Evolutionary conservation across 2,888 invertebrate species (phyloP).

Genomic region (Salticus scenicus): DNA sequence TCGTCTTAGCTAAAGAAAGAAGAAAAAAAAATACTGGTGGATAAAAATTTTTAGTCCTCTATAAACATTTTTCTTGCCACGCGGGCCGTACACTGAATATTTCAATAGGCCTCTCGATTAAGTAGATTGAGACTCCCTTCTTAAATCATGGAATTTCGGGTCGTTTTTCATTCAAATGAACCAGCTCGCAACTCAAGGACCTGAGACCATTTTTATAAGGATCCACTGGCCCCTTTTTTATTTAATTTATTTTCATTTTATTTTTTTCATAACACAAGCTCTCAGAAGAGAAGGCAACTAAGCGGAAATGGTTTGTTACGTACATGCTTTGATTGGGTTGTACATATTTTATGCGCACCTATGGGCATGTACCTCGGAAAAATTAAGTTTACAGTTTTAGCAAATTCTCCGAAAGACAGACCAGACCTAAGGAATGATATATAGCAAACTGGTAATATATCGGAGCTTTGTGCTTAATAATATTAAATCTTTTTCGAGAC

Average conservation of each 20-base stretch:
- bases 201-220: constrained; percentile 18
- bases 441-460: not conserved
- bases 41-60: constrained; percentile 17
- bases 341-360: constrained; percentile 8
- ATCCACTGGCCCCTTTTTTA: not conserved
- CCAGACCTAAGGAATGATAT: not conserved
- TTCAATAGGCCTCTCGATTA: constrained; percentile 64
- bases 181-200: constrained; percentile 23
- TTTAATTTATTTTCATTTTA: not conserved
- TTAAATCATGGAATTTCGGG: constrained; percentile 58
- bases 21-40: constrained; percentile 8
- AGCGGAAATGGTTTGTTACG: constrained; percentile 18
- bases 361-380: constrained; percentile 1
- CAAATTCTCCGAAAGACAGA: not conserved
- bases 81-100: constrained; percentile 57
- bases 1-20: not conserved
- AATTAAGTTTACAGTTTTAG: constrained; percentile 34
- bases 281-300: constrained; percentile 4
- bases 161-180: constrained; percentile 68
- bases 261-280: not conserved
- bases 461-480: not conserved
- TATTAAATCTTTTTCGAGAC: not conserved
- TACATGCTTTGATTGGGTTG: constrained; percentile 14
- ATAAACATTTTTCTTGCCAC: constrained; percentile 58
- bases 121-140: constrained; percentile 52